Conservation (phyloP, 2,113 vertebrate genomes). For the Microcebus murinus region DNA sequence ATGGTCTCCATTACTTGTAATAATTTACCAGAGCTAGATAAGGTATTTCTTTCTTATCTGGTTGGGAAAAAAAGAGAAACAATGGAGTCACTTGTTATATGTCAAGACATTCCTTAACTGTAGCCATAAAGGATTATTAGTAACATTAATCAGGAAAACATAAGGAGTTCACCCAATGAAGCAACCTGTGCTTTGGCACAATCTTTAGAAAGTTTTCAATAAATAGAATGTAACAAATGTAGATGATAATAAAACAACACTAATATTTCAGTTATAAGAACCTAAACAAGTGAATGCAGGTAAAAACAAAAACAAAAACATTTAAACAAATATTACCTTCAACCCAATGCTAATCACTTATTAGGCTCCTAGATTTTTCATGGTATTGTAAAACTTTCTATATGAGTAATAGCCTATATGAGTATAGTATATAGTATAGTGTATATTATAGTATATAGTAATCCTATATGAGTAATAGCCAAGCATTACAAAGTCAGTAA, state of each 20-base stretch:
- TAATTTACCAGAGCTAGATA: not conserved
- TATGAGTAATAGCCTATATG: not conserved
- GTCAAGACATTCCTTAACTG: not conserved
- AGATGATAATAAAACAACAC: constrained; percentile 60
- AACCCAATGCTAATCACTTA: not conserved
- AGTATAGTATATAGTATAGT: too few relatives aligned
- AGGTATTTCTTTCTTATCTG: not conserved
- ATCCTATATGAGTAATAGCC: not conserved
- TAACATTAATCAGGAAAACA: constrained; percentile 70
- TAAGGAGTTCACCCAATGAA: constrained; percentile 27
- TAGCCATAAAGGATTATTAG: constrained; percentile 62
- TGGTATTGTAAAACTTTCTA: not conserved
- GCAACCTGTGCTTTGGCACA: constrained; percentile 61
- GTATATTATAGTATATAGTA: too few relatives aligned
- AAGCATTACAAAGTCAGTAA: not conserved
- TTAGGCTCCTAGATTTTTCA: not conserved
- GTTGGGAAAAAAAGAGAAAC: not conserved
- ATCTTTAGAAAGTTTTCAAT: constrained; percentile 59
- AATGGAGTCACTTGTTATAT: not conserved
- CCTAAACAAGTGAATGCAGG: constrained; percentile 36
- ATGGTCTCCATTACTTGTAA: not conserved
- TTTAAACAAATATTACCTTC: not conserved
- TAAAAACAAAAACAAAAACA: not conserved
- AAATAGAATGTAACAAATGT: not conserved
- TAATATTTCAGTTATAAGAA: constrained; percentile 62